These are phyloP conservation scores for Strigamia transsilvanica DNA, from an alignment of 2,888 invertebrate genomes.

Conservation along the genomic window DNA sequence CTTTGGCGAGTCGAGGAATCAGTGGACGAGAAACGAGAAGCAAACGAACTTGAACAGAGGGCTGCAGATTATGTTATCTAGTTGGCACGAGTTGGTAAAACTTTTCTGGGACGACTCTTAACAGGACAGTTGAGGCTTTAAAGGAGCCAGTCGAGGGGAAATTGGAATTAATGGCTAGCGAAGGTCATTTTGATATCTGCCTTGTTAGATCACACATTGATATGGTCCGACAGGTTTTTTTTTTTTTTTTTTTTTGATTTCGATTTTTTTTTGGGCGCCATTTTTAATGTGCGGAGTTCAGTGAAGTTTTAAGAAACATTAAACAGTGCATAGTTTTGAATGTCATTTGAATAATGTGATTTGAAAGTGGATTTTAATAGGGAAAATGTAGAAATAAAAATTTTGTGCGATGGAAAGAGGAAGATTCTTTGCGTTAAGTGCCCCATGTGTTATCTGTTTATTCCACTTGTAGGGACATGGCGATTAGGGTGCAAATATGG, in stretches of 20 bases:
- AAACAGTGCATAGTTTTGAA: background rate
- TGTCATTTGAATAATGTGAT: background rate
- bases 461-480: too few species aligned
- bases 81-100: constrained; percentile 25
- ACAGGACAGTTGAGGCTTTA: background rate
- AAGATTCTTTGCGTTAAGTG: too few species aligned
- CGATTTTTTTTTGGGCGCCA: too few species aligned
- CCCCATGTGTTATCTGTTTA: too few species aligned
- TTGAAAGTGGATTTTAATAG: background rate
- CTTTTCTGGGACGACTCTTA: background rate
- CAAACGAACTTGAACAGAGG: constrained; percentile 32
- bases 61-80: constrained; percentile 31
- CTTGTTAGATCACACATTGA: constrained; percentile 1
- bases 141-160: constrained; percentile 24
- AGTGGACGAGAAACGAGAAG: constrained; percentile 38
- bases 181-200: constrained; percentile 23
- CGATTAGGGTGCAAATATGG: too few species aligned
- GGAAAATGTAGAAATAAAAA: too few species aligned
- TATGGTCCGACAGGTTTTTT: background rate
- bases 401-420: too few species aligned
- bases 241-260: background rate
- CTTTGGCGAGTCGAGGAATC: constrained; percentile 38
- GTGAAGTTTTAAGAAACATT: background rate
- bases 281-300: too few species aligned
- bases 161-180: constrained; percentile 4